These are phyloP conservation scores for Centropristis striata DNA, from an alignment of 2,113 vertebrate species.

Conservation along the genomic window DNA sequence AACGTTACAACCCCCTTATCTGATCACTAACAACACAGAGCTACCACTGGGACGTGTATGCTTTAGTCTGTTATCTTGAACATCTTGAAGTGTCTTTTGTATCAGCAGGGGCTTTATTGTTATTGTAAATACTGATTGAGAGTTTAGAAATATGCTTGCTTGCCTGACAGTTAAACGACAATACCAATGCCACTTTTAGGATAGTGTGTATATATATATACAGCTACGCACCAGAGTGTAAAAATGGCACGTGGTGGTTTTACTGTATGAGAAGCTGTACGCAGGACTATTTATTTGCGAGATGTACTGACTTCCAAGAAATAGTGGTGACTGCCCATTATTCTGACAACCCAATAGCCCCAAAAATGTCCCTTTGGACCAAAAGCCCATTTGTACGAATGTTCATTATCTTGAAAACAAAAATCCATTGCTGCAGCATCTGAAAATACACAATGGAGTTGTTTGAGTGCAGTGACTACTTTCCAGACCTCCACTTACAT, in stretches of 20 bases:
- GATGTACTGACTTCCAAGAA: too few relatives aligned
- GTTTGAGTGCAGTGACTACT: too few relatives aligned
- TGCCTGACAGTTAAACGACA: neutral
- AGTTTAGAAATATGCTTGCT: neutral
- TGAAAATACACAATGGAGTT: too few relatives aligned
- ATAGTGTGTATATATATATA: neutral
- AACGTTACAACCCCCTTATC: conserved; percentile 2
- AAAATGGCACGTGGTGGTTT: neutral
- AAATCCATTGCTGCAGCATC: too few relatives aligned
- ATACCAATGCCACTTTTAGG: neutral
- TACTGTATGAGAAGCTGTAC: neutral
- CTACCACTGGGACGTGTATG: neutral
- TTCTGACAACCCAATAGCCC: too few relatives aligned
- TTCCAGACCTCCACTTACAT: too few relatives aligned
- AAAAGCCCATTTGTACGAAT: too few relatives aligned
- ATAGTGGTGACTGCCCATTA: neutral
- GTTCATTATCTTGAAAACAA: too few relatives aligned
- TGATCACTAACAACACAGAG: neutral
- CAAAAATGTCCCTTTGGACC: too few relatives aligned
- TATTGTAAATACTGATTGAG: neutral
- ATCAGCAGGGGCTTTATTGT: neutral
- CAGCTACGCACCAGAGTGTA: neutral
- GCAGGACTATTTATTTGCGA: neutral
- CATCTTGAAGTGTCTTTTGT: conserved; percentile 6
- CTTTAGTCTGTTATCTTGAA: neutral